phyloP scores from a whole-genome alignment of 1,140 invertebrate genomes.

The Drosophila rufa region DNA sequence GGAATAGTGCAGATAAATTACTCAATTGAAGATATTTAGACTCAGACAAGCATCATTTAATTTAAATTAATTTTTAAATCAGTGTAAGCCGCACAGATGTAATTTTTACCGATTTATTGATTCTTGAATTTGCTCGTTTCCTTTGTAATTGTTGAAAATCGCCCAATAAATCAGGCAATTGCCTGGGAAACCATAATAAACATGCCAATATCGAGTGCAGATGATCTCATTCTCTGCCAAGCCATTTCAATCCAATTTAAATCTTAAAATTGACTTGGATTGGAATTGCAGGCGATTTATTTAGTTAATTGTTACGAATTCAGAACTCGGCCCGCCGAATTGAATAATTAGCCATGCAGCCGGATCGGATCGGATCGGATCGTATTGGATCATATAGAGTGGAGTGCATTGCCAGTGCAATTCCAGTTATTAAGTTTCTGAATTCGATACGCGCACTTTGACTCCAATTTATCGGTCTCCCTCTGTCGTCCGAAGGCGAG shows the following conservation, averaged over 20 bases:
- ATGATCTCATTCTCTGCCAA: slow-evolving; percentile 14
- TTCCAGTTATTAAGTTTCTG: slow-evolving; percentile 51
- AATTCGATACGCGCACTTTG: slow-evolving; percentile 58
- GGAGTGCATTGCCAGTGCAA: slow-evolving; percentile 21
- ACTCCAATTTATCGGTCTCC: slow-evolving; percentile 50
- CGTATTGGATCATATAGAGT: slow-evolving; percentile 3
- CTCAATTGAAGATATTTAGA: no score
- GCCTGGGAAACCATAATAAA: slow-evolving; percentile 10
- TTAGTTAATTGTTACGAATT: slow-evolving; percentile 46
- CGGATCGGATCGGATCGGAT: not conserved
- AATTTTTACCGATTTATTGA: no score
- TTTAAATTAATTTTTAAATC: no score
- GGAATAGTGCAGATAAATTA: no score
- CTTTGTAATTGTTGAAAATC: not conserved
- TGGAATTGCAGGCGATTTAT: slow-evolving; percentile 27
- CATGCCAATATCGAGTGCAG: not conserved
- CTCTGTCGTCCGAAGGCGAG: slow-evolving; percentile 40
- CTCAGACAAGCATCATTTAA: no score
- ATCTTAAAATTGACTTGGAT: slow-evolving; percentile 30
- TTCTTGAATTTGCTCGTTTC: not conserved
- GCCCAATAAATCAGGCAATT: slow-evolving; percentile 2
- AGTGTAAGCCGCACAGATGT: no score
- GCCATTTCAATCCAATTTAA: slow-evolving; percentile 28
- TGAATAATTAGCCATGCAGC: slow-evolving; percentile 38
- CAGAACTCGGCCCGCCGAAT: slow-evolving; percentile 3